Conservation (phyloP, 92 coral and sea anemone species). For the Heliopora coerulea region DNA sequence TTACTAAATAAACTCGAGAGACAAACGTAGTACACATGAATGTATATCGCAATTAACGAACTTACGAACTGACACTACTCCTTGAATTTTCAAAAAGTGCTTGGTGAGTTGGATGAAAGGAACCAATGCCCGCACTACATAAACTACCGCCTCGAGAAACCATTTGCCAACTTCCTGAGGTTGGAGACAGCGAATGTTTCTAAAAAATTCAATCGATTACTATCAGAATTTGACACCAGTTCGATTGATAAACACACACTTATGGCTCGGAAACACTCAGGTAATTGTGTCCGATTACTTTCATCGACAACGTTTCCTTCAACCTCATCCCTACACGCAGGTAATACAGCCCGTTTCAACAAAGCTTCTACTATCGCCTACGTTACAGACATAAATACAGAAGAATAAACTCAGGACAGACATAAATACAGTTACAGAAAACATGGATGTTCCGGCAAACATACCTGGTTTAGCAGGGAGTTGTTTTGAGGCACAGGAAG, state of each 20-base stretch:
- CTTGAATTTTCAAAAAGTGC: slow-evolving; percentile 43
- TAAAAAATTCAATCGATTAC: not conserved
- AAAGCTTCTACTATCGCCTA: no score
- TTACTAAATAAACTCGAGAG: no score
- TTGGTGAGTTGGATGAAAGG: slow-evolving; percentile 44
- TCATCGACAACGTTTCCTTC: no score
- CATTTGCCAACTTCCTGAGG: slow-evolving; percentile 79
- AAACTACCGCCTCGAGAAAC: slow-evolving; percentile 92
- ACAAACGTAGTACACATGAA: not conserved
- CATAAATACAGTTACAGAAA: no score
- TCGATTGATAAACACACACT: not conserved
- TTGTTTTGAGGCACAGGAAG: slow-evolving; percentile 26
- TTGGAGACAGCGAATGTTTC: not conserved
- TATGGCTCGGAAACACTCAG: not conserved
- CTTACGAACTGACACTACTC: slow-evolving; percentile 87
- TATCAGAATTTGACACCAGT: no score
- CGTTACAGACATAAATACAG: no score
- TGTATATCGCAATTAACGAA: not conserved
- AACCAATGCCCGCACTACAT: slow-evolving; percentile 68
- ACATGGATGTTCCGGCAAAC: not conserved
- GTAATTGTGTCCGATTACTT: no score
- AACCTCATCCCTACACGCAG: no score
- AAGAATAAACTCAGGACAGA: no score
- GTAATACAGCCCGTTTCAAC: no score
- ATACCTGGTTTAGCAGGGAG: slow-evolving; percentile 6